Conservation (phyloP, 2,888 invertebrate genomes). For the Volucella bombylans region DNA sequence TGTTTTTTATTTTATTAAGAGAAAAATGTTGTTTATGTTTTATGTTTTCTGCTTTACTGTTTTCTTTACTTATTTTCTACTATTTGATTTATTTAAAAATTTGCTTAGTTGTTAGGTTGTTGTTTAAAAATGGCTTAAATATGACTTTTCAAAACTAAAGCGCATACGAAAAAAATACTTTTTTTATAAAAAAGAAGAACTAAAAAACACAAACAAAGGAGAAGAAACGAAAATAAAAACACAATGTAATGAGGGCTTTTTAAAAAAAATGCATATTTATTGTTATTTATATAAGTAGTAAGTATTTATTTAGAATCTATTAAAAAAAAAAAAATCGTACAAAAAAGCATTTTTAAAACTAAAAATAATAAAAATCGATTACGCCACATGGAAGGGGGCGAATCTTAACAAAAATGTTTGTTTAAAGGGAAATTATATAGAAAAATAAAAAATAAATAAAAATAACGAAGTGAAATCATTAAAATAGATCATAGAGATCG, state of each 20-base stretch:
- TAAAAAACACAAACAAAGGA: conserved; percentile 3
- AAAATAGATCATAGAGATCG: background rate
- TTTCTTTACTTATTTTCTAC: conserved; percentile 52
- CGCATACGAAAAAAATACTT: conserved; percentile 9
- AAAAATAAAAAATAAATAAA: conserved; percentile 19
- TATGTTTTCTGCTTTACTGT: conserved; percentile 34
- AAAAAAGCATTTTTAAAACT: conserved; percentile 47
- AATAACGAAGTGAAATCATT: conserved; percentile 2
- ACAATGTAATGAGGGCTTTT: background rate
- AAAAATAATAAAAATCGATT: conserved; percentile 37
- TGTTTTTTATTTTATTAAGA: conserved; percentile 39
- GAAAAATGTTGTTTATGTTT: conserved; percentile 45
- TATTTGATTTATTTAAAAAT: conserved; percentile 58
- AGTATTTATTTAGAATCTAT: conserved; percentile 14
- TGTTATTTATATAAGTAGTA: too few species aligned
- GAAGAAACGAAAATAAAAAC: background rate
- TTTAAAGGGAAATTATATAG: conserved; percentile 19
- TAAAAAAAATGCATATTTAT: too few species aligned
- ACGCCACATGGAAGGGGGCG: conserved; percentile 41
- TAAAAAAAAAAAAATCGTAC: conserved; percentile 48
- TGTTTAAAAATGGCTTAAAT: conserved; percentile 22
- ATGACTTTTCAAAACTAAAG: too few species aligned
- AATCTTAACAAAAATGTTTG: conserved; percentile 36
- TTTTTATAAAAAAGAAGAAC: conserved; percentile 17
- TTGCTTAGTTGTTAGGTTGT: conserved; percentile 10